Base-by-base conservation (phyloP, 2,888 invertebrate genomes). In the Trichogramma dendrolimi region DNA sequence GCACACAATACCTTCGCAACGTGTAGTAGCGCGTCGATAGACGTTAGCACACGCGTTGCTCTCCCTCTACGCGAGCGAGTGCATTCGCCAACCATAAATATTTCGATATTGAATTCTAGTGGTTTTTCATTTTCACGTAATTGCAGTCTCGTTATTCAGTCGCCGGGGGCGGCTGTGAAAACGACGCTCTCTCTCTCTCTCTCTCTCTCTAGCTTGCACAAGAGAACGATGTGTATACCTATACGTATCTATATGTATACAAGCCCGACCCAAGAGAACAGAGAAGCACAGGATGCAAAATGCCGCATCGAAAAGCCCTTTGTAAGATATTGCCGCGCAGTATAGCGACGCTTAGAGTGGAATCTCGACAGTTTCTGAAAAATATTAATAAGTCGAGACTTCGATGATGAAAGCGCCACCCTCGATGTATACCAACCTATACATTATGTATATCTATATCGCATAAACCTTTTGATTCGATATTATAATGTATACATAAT, bases 31-130 rank as follows among this genome's bases (percentile, higher is more conserved):
- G 8, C 40, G 14, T 27, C 11, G n/a, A 10, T 48, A 48, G 8
- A 49, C 41, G 42, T 38, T 14, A 14, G 41, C n/a, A 39, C 14
- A 10, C 52, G 51, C 60, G 55, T 14, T 14, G 14, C 14, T 14
- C 14, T 14, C 14, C 14, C 14, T 14, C 14, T 14, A 2, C 14
- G 14, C 14, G 14, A 14, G 14, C 14, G 14, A 14, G 14, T 14
- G 14, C 14, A 14, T 14, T 14, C 14, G 14, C 14, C 14, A 14
- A 14, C 14, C 14, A 14, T 64, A 64, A 64, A 64, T 64, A 64
- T 64, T 61, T 47, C 63, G 58, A 61, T 61, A 64, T 58, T 64
- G 60, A 61, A 64, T 61, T 50, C 55, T 14, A 42, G 51, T 42
- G 59, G 62, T 49, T 59, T 62, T 56, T 56, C 62, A 53, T 46